phyloP scores from a whole-genome alignment of 2,888 invertebrate genomes.

The Drosophila histrio region DNA sequence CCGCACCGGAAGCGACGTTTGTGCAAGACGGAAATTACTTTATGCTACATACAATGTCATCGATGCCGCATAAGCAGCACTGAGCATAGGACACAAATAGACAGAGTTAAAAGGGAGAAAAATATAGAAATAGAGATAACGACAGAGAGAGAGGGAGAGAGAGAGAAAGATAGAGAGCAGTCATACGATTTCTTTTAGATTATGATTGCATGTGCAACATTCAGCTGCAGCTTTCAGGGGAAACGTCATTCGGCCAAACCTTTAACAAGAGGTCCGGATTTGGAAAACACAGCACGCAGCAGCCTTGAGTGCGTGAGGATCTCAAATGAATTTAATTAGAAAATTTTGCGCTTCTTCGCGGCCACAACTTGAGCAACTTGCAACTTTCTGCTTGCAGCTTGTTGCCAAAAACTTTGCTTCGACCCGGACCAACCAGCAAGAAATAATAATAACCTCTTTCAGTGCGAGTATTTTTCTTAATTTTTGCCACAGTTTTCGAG shows the following conservation, averaged over 20 bases:
- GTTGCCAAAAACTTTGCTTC: constrained; percentile 55
- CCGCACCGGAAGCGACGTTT: constrained; percentile 80
- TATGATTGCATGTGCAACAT: constrained; percentile 51
- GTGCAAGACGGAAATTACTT: constrained; percentile 81
- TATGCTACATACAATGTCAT: constrained; percentile 81
- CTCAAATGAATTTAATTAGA: constrained; percentile 82
- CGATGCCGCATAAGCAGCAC: constrained; percentile 79
- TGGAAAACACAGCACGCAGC: constrained; percentile 69
- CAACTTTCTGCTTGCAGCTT: constrained; percentile 32
- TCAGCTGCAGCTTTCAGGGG: constrained; percentile 40
- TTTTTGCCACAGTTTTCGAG: constrained; percentile 52
- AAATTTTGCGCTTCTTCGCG: constrained; percentile 72
- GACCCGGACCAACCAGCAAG: constrained; percentile 19
- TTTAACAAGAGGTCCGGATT: constrained; percentile 15
- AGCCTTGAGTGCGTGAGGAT: constrained; percentile 72
- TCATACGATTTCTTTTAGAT: constrained; percentile 42
- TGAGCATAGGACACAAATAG: constrained; percentile 37
- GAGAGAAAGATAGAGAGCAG: background rate
- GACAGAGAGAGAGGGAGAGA: background rate
- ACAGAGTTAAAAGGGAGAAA: constrained; percentile 13
- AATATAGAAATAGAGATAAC: background rate
- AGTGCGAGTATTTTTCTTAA: constrained; percentile 67
- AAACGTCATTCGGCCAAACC: constrained; percentile 42
- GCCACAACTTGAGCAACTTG: constrained; percentile 45
- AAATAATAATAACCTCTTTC: constrained; percentile 69